Evolutionary conservation across 2,797 vertebrate genomes (phyloP).

Genomic region (Rhinoraja longicauda): DNA sequence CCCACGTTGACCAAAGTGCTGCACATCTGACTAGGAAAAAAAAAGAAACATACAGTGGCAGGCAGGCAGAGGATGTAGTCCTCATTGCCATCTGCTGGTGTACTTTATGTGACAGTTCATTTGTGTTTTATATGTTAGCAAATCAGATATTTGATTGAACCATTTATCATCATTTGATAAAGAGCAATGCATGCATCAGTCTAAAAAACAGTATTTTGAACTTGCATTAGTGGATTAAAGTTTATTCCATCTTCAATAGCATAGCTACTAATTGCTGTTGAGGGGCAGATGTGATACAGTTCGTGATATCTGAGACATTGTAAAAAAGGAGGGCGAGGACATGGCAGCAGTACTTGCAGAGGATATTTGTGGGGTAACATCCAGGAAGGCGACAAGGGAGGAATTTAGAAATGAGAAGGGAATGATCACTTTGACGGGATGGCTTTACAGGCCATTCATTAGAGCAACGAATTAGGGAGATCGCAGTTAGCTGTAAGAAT

Average conservation of each 20-base stretch:
- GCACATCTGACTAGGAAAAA: too few species aligned
- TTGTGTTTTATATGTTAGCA: not conserved
- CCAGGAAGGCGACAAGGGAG: too few species aligned
- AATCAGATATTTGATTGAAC: not conserved
- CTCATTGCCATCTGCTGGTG: slow-evolving; percentile 7
- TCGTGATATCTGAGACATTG: not conserved
- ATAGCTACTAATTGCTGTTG: not conserved
- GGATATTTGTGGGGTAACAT: too few species aligned
- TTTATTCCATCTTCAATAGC: not conserved
- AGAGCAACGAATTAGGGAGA: too few species aligned
- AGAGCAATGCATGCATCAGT: not conserved
- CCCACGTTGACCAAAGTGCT: too few species aligned
- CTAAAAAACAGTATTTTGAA: not conserved
- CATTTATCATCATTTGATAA: not conserved
- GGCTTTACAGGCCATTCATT: too few species aligned
- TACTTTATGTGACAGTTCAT: not conserved
- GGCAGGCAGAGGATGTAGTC: not conserved
- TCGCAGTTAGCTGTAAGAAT: too few species aligned
- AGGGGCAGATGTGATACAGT: not conserved
- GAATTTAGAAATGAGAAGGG: too few species aligned
- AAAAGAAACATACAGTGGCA: too few species aligned
- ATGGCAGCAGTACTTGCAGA: too few species aligned
- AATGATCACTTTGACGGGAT: too few species aligned
- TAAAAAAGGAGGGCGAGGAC: too few species aligned
- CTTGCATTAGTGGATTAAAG: not conserved